These are phyloP conservation scores for Phalloptychus januarius DNA, from an alignment of 2,797 vertebrate genomes.

Conservation along the genomic window DNA sequence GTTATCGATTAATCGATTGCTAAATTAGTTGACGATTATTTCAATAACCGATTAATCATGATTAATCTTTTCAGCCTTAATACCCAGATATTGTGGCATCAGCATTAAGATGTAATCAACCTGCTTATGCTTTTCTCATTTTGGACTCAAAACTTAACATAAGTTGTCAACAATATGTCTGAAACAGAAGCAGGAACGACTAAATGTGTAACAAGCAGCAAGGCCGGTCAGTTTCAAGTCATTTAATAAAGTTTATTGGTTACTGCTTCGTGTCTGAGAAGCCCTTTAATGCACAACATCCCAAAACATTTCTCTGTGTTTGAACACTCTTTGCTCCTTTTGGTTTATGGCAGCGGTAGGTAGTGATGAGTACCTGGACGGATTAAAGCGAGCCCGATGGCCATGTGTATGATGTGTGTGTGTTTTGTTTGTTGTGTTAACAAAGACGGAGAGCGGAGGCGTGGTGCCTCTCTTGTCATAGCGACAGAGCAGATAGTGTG, in stretches of 20 bases:
- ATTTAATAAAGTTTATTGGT: constrained; percentile 10
- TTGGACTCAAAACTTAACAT: constrained; percentile 1
- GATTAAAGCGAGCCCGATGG: constrained; percentile 31
- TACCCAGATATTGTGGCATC: background rate
- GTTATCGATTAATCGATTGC: too few species aligned
- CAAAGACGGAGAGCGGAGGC: constrained; percentile 56
- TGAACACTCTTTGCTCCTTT: background rate
- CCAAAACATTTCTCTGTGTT: constrained; percentile 32
- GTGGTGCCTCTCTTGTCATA: constrained; percentile 38
- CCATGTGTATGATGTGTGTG: constrained; percentile 45
- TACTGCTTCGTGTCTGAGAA: constrained; percentile 50
- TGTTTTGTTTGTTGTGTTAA: constrained; percentile 62
- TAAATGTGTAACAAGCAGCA: background rate
- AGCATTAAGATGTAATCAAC: background rate
- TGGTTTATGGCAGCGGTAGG: constrained; percentile 13
- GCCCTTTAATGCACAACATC: constrained; percentile 49
- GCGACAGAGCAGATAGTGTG: constrained; percentile 42
- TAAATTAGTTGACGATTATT: too few species aligned
- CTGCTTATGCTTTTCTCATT: background rate
- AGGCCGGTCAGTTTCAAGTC: background rate
- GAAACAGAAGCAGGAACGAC: constrained; percentile 11
- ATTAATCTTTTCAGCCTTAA: background rate
- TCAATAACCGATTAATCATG: background rate
- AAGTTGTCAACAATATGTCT: constrained; percentile 10
- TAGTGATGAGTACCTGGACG: constrained; percentile 49